Evolutionary conservation across 2,888 invertebrate genomes (phyloP), one percentile per base, ranked within the genome.

Genomic region (Athalia cordata): DNA sequence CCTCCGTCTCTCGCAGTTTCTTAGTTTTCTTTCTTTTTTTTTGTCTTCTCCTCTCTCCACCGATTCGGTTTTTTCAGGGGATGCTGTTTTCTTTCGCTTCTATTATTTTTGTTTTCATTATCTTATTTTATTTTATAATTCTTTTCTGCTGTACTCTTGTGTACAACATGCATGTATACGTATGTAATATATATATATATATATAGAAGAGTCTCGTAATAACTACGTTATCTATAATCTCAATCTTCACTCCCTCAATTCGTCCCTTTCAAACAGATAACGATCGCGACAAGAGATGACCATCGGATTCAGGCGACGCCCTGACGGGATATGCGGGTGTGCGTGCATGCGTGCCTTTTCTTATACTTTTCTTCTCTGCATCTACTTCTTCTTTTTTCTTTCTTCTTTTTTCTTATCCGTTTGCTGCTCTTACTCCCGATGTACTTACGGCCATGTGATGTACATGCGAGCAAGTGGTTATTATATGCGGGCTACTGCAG

Each of bases 321-420:
- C 55, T 55, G 43, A 68, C 29, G 52, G 43, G 52, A 68, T 13
- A 61, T 68, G 68, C 68, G 68, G 68, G 68, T 43, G 5, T 68
- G n/a, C 49, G 15, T 66, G 15, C 29, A 29, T 29, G 29, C 29
- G 29, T 29, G 29, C 29, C 29, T 29, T 29, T 29, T 29, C 29
- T 29, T 29, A 29, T 29, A 29, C 29, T 29, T 29, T 29, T 29
- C 29, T 29, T 29, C 29, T 29, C 29, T 29, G 29, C 29, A 29
- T 29, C 29, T 29, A 29, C 29, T 29, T 29, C 29, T 29, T 29
- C 29, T 29, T 29, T 29, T 29, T 29, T 29, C 29, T 29, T 29
- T 29, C 29, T 29, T 29, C 29, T 29, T n/a, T n/a, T n/a, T n/a
- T 29, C 29, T 29, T 29, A 29, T 29, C 29, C 29, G 29, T 29